Conservation (phyloP, 2,797 vertebrate genomes). For the Chaunax sp. region DNA sequence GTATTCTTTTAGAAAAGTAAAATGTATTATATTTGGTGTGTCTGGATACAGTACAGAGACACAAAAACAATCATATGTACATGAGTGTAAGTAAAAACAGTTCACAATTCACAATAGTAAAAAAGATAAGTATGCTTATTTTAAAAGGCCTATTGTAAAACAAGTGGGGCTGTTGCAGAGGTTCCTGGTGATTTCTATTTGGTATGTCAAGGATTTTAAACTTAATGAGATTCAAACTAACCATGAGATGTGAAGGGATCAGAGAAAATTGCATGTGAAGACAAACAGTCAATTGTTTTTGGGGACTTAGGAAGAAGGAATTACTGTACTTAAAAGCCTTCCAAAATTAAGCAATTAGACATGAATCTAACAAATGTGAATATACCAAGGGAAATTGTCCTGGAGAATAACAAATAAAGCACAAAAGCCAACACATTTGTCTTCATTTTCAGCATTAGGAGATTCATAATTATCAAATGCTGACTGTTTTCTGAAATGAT, state of each 20-base stretch:
- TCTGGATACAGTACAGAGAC: constrained; percentile 64
- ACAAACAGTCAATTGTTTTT: constrained; percentile 57
- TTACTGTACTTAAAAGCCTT: constrained; percentile 56
- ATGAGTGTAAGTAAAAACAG: constrained; percentile 61
- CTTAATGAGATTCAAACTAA: constrained; percentile 57
- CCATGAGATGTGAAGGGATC: constrained; percentile 71
- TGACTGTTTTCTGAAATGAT: constrained; percentile 48
- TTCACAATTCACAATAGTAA: constrained; percentile 52
- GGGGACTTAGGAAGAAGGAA: constrained; percentile 35
- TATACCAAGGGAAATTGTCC: too few species aligned
- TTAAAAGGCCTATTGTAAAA: constrained; percentile 47
- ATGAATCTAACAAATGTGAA: constrained; percentile 27
- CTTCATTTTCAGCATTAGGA: constrained; percentile 44
- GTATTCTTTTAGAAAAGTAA: constrained; percentile 60
- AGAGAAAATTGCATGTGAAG: constrained; percentile 62
- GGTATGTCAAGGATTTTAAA: constrained; percentile 43
- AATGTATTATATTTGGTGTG: constrained; percentile 71
- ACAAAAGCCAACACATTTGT: constrained; percentile 48
- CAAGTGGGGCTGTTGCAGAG: constrained; percentile 32
- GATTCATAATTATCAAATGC: constrained; percentile 58
- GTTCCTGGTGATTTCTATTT: constrained; percentile 37
- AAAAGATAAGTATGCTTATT: constrained; percentile 49
- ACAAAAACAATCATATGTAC: constrained; percentile 66
- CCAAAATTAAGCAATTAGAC: constrained; percentile 27
- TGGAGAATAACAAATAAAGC: neutral